Evolutionary conservation across 2,888 invertebrate species (phyloP).

Genomic region (Pharmacophagus antenor): DNA sequence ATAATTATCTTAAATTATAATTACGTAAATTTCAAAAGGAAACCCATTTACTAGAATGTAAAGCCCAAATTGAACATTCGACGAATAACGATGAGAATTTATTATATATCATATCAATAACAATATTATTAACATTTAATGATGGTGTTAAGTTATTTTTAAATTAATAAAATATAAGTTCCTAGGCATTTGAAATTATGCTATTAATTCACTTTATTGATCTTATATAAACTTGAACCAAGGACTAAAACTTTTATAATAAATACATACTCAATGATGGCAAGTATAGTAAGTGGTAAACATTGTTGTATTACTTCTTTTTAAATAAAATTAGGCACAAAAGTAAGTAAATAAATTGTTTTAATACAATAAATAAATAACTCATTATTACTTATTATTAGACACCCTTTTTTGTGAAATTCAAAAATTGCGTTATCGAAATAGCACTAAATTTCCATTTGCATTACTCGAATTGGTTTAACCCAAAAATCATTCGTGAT

Average conservation of each 20-base stretch:
- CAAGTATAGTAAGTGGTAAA: neutral
- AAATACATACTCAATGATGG: neutral
- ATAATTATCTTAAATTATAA: conserved; percentile 41
- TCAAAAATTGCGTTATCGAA: too few species aligned
- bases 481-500: neutral
- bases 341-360: neutral
- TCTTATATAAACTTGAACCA: too few species aligned
- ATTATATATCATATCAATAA: neutral
- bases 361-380: too few species aligned
- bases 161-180: neutral
- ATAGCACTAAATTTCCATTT: too few species aligned
- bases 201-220: too few species aligned
- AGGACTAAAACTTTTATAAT: too few species aligned
- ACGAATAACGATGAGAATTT: neutral
- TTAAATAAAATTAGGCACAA: neutral
- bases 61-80: neutral
- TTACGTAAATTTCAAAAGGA: conserved; percentile 15
- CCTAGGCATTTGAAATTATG: too few species aligned
- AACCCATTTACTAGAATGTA: neutral
- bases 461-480: neutral
- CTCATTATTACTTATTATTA: neutral
- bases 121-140: too few species aligned
- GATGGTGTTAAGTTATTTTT: neutral
- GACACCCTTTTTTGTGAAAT: too few species aligned
- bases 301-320: neutral